Evolutionary conservation across 2,113 vertebrate genomes (phyloP).

Genomic region (Vicugna pacos): DNA sequence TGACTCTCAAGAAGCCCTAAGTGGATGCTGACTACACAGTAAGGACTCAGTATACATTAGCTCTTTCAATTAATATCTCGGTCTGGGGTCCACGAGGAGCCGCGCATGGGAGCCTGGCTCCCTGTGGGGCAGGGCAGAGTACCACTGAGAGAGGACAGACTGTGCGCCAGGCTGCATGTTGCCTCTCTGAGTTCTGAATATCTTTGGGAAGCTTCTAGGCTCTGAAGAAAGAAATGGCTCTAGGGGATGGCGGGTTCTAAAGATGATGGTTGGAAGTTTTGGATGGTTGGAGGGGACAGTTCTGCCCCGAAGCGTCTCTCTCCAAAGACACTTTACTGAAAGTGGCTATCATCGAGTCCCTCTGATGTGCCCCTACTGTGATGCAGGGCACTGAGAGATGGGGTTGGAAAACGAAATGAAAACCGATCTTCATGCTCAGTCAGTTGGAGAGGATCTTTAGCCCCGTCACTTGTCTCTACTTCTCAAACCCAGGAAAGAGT

Average conservation of each 20-base stretch:
- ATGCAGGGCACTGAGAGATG: neutral
- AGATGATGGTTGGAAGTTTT: neutral
- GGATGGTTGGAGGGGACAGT: neutral
- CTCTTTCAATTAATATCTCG: neutral
- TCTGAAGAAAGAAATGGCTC: neutral
- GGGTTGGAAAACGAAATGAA: neutral
- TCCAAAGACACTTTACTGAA: neutral
- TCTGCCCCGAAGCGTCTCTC: neutral
- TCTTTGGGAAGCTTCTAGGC: constrained; percentile 2
- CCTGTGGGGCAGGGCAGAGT: neutral
- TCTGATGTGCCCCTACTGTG: neutral
- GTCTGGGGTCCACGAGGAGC: neutral
- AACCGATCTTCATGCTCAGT: neutral
- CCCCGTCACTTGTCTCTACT: neutral
- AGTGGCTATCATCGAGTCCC: neutral
- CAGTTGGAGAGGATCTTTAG: neutral
- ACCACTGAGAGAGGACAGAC: neutral
- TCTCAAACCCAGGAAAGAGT: neutral
- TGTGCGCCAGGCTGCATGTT: neutral
- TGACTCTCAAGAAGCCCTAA: neutral
- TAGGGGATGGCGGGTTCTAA: neutral
- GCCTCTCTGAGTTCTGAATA: neutral
- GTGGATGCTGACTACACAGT: neutral
- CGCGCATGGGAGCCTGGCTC: neutral
- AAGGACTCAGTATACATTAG: neutral